Base-by-base conservation (phyloP, 2,888 invertebrate genomes). In the Lasioglossum pauxillum region DNA sequence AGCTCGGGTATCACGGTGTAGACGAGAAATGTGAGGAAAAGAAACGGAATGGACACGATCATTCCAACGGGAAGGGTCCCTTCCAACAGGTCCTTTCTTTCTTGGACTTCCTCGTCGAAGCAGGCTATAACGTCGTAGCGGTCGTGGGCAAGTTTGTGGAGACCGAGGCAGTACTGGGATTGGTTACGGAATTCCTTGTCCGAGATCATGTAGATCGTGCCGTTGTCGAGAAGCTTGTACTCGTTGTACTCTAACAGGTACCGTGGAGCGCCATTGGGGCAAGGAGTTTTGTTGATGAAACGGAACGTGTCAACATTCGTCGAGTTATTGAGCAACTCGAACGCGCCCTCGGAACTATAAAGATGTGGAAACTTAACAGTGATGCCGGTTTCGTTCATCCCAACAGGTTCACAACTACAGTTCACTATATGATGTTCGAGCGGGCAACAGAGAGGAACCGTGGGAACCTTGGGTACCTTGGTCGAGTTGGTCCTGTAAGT, bases 1-100 rank as follows among this genome's bases (percentile, higher is more conserved):
- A 95, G 83, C 67, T 95, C 94, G 1, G 94, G 94, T 5, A 95
- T 75, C 19, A 94, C 60, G 16, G 91, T 88, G 76, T 95, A 95
- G 41, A 95, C 92, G 57, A 94, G 23, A 19, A 95, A 92, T 0
- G 95, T 95, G 2, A 88, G 83, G 12, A 95, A 2, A 0, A 95
- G 89, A 49, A 94, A 95, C 0, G 94, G 93, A 35, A 93, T 84
- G 2, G 95, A 95, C 0, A 95, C 78, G 19, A 93, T 83, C 91
- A 94, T 86, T 4, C 92, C 93, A 1, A 91, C 23, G 1, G 92
- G 89, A 64, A 91, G 88, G 35, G 5, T 5, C 35, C 35, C 5
- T 35, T 35, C 4, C 35, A 35, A 35, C 35, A 5, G 0, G 35
- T 35, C 5, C 35, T 3, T 35, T 35, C 3, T 35, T 5, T 1